Evolutionary conservation across 2,113 vertebrate species (phyloP).

Genomic region (Neolamprologus modestus): DNA sequence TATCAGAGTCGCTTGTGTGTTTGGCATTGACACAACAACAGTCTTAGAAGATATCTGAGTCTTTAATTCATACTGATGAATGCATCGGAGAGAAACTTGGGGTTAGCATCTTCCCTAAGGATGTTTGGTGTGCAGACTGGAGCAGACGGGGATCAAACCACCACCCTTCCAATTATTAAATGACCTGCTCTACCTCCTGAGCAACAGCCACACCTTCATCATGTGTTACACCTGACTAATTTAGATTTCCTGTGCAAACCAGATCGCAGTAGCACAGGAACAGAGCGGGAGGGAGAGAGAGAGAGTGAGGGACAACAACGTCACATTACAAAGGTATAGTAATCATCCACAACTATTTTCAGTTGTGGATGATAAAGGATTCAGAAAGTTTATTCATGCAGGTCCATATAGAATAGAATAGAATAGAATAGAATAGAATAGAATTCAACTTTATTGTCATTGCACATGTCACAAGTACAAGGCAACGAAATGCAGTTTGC

Average conservation of each 20-base stretch:
- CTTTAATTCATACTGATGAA: not conserved
- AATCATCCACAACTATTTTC: not conserved
- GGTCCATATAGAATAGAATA: no score
- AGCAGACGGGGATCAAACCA: not conserved
- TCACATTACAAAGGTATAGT: not conserved
- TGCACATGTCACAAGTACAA: no score
- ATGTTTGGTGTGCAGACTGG: not conserved
- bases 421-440: no score
- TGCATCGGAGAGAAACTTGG: not conserved
- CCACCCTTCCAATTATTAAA: not conserved
- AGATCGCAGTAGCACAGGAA: not conserved
- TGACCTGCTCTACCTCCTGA: not conserved
- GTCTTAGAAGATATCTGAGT: not conserved
- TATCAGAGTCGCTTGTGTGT: not conserved
- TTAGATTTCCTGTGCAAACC: not conserved
- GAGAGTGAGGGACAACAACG: not conserved
- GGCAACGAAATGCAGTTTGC: no score
- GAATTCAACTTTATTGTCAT: no score
- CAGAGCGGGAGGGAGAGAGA: not conserved
- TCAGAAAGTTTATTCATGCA: no score
- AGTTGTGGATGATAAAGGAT: not conserved
- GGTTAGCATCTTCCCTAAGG: not conserved
- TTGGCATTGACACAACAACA: not conserved
- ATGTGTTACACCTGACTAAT: not conserved
- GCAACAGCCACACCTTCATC: not conserved